Evolutionary conservation across 2,797 vertebrate genomes (phyloP).

Genomic region (Pipistrellus kuhlii): DNA sequence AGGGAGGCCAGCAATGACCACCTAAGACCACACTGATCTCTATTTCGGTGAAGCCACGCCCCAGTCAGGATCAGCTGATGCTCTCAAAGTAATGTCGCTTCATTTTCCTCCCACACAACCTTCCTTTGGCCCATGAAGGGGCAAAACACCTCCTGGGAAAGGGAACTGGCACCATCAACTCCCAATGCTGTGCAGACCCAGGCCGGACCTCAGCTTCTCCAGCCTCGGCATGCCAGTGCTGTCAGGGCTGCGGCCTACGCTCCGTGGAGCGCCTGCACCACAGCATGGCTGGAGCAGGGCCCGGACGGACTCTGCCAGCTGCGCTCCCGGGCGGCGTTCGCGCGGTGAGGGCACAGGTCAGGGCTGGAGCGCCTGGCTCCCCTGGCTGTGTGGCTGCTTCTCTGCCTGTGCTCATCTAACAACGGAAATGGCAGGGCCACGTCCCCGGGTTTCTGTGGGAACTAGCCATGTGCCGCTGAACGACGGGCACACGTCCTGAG

Average conservation of each 20-base stretch:
- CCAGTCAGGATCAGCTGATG: not conserved
- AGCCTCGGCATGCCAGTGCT: not conserved
- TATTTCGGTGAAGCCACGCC: accelerated
- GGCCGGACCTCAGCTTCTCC: not conserved
- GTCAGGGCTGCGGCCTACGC: not conserved
- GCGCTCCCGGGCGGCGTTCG: not conserved
- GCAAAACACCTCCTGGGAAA: not conserved
- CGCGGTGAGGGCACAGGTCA: not conserved
- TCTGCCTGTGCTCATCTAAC: not conserved
- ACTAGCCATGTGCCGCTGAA: too few relatives aligned
- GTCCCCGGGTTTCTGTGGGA: too few relatives aligned
- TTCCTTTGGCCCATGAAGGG: not conserved
- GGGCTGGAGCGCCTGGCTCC: not conserved
- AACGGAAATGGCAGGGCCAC: not conserved
- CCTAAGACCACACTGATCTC: not conserved
- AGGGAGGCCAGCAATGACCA: too few relatives aligned
- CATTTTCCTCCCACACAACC: not conserved
- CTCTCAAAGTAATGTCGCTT: not conserved
- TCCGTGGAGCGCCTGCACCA: accelerated
- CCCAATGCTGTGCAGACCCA: not conserved
- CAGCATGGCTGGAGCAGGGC: accelerated
- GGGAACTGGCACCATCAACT: not conserved
- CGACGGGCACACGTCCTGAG: not conserved
- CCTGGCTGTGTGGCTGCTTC: not conserved
- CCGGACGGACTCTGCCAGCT: accelerated